These are phyloP conservation scores for Daboia siamensis DNA, from an alignment of 2,113 vertebrate genomes.

Conservation along the genomic window DNA sequence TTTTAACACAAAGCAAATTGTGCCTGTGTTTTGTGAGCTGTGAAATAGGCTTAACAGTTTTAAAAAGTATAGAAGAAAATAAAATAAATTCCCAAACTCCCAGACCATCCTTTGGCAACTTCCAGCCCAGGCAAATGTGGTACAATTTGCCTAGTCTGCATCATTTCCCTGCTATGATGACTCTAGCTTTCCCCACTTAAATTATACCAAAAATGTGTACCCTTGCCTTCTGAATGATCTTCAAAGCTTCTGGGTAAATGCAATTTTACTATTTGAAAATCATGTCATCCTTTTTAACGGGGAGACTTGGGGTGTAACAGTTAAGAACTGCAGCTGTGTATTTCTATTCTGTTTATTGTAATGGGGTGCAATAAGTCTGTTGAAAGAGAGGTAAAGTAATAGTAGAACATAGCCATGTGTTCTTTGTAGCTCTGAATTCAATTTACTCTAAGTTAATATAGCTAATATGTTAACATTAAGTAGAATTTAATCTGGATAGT, in stretches of 20 bases:
- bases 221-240: slow-evolving; percentile 6
- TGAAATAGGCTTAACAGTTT: neutral
- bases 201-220: neutral
- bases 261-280: slow-evolving; percentile 23
- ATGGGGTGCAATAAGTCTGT: neutral
- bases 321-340: neutral
- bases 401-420: neutral
- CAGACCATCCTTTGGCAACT: neutral
- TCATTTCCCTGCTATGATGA: neutral
- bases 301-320: slow-evolving; percentile 7
- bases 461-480: neutral
- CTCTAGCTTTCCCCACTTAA: neutral
- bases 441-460: neutral
- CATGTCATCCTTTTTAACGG: neutral
- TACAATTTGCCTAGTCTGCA: neutral
- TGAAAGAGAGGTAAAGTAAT: neutral
- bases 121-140: neutral
- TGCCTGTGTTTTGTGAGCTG: neutral
- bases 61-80: neutral
- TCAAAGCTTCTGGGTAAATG: neutral
- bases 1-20: neutral
- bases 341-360: neutral
- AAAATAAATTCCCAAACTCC: neutral
- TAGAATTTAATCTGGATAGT: neutral
- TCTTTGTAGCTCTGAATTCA: neutral